A percentile compares a stretch with the other conserved stretches of the same genome.
These are phyloP conservation scores for Lottia scabra DNA, from an alignment of 2,888 invertebrate species.

Conservation along the genomic window DNA sequence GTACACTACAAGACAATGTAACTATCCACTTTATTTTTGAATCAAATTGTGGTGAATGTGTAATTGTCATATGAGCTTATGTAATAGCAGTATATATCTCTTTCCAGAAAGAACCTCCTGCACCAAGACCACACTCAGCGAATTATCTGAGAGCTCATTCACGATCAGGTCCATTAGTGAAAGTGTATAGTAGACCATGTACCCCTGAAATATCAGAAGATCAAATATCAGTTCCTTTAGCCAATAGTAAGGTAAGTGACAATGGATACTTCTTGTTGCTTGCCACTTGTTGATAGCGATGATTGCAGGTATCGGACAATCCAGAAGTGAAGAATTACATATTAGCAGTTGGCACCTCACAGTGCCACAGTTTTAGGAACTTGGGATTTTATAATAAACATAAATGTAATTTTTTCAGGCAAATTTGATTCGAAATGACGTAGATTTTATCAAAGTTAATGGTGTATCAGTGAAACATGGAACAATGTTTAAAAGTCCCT, in stretches of 20 bases:
- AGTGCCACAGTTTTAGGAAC: too few species aligned
- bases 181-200: constrained; percentile 49
- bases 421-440: constrained; percentile 50
- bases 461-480: constrained; percentile 52
- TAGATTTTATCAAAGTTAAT: constrained; percentile 66
- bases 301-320: too few species aligned
- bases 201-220: constrained; percentile 48
- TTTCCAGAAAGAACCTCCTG: constrained; percentile 51
- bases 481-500: constrained; percentile 52
- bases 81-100: too few species aligned
- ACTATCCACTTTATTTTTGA: too few species aligned
- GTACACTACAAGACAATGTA: too few species aligned
- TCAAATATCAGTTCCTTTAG: constrained; percentile 58
- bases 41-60: too few species aligned
- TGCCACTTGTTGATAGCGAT: too few species aligned
- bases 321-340: too few species aligned
- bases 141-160: constrained; percentile 66
- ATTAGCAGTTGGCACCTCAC: too few species aligned
- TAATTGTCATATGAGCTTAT: too few species aligned
- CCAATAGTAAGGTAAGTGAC: constrained; percentile 21
- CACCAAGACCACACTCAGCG: constrained; percentile 62
- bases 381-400: too few species aligned
- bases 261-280: too few species aligned
- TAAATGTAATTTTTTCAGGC: constrained; percentile 39
- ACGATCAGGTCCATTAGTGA: constrained; percentile 56